Evolutionary conservation across 2,113 vertebrate species (phyloP).

Genomic region (Chrysemys picta): DNA sequence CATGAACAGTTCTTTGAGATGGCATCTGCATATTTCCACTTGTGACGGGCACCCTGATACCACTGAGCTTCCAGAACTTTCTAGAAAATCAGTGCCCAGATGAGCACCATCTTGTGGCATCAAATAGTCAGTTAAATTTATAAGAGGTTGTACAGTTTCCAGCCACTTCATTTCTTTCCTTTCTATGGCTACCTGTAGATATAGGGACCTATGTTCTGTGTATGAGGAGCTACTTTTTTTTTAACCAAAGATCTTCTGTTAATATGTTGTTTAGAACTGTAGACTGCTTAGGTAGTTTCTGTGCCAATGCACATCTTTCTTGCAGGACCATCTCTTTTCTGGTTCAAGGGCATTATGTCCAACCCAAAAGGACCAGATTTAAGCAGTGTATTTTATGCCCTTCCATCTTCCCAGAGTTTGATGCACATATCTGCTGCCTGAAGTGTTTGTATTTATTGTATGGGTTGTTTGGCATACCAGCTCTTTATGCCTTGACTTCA

Average conservation of each 20-base stretch:
- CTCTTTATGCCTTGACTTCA: conserved; percentile 1
- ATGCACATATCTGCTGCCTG: background rate
- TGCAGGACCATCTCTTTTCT: conserved; percentile 43
- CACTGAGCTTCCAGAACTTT: background rate
- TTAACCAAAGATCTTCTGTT: background rate
- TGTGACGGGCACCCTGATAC: background rate
- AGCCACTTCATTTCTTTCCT: background rate
- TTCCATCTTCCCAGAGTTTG: background rate
- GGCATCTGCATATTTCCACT: background rate
- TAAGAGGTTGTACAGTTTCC: background rate
- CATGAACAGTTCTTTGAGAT: background rate
- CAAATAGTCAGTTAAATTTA: background rate
- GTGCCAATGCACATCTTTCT: conserved; percentile 1
- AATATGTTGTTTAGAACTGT: conserved; percentile 2
- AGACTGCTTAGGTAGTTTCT: conserved; percentile 27
- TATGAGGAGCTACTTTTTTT: background rate
- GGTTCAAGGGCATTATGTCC: background rate
- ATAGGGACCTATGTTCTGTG: background rate
- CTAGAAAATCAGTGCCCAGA: background rate
- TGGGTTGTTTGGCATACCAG: conserved; percentile 24
- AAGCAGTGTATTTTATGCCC: conserved; percentile 32
- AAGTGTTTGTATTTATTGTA: conserved; percentile 43
- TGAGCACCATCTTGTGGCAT: background rate
- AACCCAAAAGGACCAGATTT: conserved; percentile 37
- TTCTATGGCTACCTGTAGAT: background rate